Percentiles rank a stretch among this genome's conserved stretches.
Conservation (phyloP, 1,140 invertebrate genomes). For the honey bee (Apis mellifera) region DNA sequence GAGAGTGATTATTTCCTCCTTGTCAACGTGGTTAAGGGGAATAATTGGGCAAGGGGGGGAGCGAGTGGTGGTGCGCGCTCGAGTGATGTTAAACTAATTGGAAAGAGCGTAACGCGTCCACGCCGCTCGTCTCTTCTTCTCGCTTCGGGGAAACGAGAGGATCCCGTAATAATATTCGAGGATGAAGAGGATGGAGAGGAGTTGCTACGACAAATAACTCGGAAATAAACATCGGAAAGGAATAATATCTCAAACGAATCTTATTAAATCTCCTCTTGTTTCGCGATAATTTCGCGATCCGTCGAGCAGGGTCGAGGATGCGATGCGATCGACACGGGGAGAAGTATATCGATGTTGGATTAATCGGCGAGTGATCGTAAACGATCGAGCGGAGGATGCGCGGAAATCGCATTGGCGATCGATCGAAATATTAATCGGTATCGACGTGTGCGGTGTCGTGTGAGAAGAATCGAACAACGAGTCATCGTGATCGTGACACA, state of each 20-base stretch:
- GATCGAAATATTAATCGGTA: not conserved
- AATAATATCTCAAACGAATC: too few relatives aligned
- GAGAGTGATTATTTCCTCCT: not conserved
- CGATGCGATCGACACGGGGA: too few relatives aligned
- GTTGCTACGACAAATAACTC: too few relatives aligned
- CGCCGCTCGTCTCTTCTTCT: not conserved
- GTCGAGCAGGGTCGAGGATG: not conserved
- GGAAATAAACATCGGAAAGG: too few relatives aligned
- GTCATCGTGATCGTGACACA: conserved; percentile 17
- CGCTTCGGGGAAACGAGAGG: not conserved
- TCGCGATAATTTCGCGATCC: too few relatives aligned
- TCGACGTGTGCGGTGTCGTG: conserved; percentile 2
- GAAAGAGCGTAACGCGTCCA: conserved; percentile 1
- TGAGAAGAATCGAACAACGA: not conserved
- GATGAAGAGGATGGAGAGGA: not conserved
- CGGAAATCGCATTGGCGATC: conserved; percentile 14
- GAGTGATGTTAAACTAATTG: conserved; percentile 22
- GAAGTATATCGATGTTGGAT: not conserved
- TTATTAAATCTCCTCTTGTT: too few relatives aligned
- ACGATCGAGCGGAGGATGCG: conserved; percentile 25
- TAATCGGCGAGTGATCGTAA: not conserved
- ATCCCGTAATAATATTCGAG: conserved; percentile 12
- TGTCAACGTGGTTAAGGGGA: conserved; percentile 3
- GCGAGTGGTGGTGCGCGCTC: too few relatives aligned
- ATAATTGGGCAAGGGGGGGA: not conserved